Conservation (phyloP, 2,113 vertebrate species). For the Butastur rufipennis region DNA sequence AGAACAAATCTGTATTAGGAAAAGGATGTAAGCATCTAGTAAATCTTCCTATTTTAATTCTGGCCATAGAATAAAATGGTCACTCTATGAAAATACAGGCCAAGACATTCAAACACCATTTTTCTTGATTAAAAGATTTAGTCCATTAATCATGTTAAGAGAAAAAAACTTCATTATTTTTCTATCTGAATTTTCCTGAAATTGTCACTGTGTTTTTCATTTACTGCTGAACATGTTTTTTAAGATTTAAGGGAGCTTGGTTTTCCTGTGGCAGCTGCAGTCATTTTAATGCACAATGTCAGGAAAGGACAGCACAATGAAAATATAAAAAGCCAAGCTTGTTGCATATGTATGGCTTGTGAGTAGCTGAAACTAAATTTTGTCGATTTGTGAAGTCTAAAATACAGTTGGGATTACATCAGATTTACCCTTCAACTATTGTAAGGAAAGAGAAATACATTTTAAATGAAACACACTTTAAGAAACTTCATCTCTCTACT, state of each 20-base stretch:
- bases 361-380: conserved; percentile 63
- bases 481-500: not conserved
- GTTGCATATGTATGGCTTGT: conserved; percentile 69
- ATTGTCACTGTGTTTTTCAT: conserved; percentile 14
- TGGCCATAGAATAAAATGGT: not conserved
- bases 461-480: conserved; percentile 29
- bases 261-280: conserved; percentile 60
- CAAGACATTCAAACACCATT: not conserved
- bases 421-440: conserved; percentile 64
- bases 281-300: conserved; percentile 66
- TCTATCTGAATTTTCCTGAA: conserved; percentile 8
- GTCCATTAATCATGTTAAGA: not conserved
- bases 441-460: conserved; percentile 43
- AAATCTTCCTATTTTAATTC: not conserved
- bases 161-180: not conserved
- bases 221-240: conserved; percentile 28
- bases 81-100: not conserved
- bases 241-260: conserved; percentile 50
- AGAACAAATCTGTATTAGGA: not conserved
- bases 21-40: not conserved
- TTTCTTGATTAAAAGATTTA: not conserved
- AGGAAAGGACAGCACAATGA: conserved; percentile 61
- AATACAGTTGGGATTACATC: conserved; percentile 59
- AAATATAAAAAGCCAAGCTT: conserved; percentile 60
- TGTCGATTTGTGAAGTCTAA: conserved; percentile 57